phyloP scores from a whole-genome alignment of 1,140 invertebrate genomes.

The Latrodectus geometricus region DNA sequence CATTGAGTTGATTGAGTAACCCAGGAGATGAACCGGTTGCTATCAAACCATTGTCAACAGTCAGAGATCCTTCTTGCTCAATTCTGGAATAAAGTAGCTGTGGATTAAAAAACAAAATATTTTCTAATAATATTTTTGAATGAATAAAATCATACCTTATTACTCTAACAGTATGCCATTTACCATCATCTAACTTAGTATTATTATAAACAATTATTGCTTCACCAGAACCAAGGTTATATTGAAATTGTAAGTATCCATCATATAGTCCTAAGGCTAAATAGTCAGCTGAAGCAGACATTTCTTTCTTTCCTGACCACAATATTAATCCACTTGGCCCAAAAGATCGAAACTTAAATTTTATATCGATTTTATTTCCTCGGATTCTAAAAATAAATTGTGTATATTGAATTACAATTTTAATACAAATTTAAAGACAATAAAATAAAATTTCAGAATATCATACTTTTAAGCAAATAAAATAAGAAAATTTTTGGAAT shows the following conservation, averaged over 20 bases:
- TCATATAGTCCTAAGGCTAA: conserved; percentile 85
- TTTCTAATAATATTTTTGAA: conserved; percentile 1
- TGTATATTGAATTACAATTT: too few relatives aligned
- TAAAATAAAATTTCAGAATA: too few relatives aligned
- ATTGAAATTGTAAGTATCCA: conserved; percentile 76
- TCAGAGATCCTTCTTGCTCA: conserved; percentile 84
- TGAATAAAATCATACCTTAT: conserved; percentile 77
- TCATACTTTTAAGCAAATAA: not conserved
- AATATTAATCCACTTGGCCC: conserved; percentile 83
- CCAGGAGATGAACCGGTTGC: conserved; percentile 84
- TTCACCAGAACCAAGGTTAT: conserved; percentile 74
- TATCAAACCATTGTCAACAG: conserved; percentile 85
- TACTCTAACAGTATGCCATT: conserved; percentile 90
- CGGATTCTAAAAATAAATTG: conserved; percentile 75
- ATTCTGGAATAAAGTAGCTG: conserved; percentile 75
- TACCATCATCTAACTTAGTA: conserved; percentile 88
- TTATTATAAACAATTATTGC: conserved; percentile 81
- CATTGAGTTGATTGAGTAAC: conserved; percentile 84
- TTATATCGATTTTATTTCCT: conserved; percentile 83
- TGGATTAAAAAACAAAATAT: not conserved
- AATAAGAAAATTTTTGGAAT: too few relatives aligned
- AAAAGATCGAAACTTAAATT: conserved; percentile 80
- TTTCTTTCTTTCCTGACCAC: conserved; percentile 84
- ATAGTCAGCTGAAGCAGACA: conserved; percentile 76
- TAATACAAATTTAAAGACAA: too few relatives aligned